Conservation (phyloP, 2,797 vertebrate species). For the Agapornis canus region DNA sequence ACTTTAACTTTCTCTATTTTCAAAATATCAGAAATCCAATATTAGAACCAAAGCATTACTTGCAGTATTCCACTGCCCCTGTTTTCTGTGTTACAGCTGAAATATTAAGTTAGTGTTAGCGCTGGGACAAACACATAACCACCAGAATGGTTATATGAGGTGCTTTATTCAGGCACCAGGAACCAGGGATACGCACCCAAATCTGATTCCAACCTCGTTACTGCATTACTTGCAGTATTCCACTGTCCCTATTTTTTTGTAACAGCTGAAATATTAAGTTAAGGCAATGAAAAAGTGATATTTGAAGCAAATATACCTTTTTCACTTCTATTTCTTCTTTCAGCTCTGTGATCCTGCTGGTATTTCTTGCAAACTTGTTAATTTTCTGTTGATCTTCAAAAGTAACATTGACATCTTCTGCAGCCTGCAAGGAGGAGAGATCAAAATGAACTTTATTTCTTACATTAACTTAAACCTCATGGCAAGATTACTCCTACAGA, state of each 20-base stretch:
- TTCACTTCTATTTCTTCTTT: conserved; percentile 96
- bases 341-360: conserved; percentile 91
- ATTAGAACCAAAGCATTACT: neutral
- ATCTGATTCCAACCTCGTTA: no score
- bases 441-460: neutral
- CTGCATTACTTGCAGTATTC: neutral
- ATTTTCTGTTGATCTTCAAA: conserved; percentile 99
- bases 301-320: conserved; percentile 80
- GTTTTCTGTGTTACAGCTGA: neutral
- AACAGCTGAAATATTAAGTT: neutral
- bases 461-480: neutral
- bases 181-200: no score
- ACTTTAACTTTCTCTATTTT: neutral
- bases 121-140: no score
- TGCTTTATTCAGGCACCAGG: no score
- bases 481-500: neutral
- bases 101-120: neutral
- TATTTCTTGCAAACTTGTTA: conserved; percentile 96
- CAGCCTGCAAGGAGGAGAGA: conserved; percentile 78
- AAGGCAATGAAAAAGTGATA: neutral
- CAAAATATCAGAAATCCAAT: neutral
- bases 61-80: neutral
- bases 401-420: conserved; percentile 96
- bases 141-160: no score
- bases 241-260: neutral